Evolutionary conservation across 2,888 invertebrate species (phyloP).

Genomic region (Isotomurus palustris): DNA sequence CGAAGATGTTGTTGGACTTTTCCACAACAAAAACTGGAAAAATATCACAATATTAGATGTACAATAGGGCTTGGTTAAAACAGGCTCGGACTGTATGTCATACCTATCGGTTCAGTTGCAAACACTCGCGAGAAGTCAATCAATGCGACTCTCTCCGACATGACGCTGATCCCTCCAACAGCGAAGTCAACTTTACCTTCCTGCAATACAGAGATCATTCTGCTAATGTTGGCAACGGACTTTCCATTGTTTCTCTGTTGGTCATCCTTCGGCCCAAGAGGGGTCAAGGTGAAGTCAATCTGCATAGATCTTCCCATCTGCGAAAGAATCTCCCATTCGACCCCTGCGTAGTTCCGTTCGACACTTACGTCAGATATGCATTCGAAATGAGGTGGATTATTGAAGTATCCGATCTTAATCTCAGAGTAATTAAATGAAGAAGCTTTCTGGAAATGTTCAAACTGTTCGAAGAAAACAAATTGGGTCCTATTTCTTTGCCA

Average conservation of each 20-base stretch:
- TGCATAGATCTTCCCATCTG: slow-evolving; percentile 31
- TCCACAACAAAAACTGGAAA: slow-evolving; percentile 37
- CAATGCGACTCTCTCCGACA: slow-evolving; percentile 24
- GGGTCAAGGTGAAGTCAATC: slow-evolving; percentile 27
- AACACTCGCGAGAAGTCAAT: slow-evolving; percentile 38
- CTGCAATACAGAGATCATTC: slow-evolving; percentile 30
- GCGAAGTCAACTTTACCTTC: slow-evolving; percentile 31
- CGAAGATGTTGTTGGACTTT: slow-evolving; percentile 37
- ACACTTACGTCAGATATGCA: slow-evolving; percentile 8
- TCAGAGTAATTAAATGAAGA: slow-evolving; percentile 26
- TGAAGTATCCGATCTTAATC: slow-evolving; percentile 33
- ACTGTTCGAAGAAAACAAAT: slow-evolving; percentile 33
- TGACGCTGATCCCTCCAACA: slow-evolving; percentile 34
- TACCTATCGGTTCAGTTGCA: slow-evolving; percentile 39
- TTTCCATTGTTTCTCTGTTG: slow-evolving; percentile 9
- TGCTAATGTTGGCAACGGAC: slow-evolving; percentile 26
- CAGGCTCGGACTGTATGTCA: background rate
- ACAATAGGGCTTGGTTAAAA: background rate
- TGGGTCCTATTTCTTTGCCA: slow-evolving; percentile 39
- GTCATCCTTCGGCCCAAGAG: slow-evolving; percentile 16
- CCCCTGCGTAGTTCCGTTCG: slow-evolving; percentile 27
- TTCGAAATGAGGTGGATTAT: slow-evolving; percentile 36
- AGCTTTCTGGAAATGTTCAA: slow-evolving; percentile 17
- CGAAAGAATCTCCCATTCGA: slow-evolving; percentile 40
- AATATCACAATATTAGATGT: background rate